phyloP scores from a whole-genome alignment of 2,888 invertebrate species.

The Dryocosmus kuriphilus region DNA sequence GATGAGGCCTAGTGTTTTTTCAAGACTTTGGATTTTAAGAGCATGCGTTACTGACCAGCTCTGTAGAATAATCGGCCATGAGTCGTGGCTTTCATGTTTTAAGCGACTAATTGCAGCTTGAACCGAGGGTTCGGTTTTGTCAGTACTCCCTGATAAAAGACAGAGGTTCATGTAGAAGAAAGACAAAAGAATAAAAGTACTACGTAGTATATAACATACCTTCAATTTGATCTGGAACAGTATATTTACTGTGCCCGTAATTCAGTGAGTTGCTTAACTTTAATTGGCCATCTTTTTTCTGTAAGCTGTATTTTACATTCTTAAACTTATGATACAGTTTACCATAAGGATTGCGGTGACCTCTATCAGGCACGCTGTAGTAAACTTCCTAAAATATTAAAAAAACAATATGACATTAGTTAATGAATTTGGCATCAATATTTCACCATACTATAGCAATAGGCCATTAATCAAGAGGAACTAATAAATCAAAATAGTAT shows the following conservation, averaged over 20 bases:
- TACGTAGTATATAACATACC: background rate
- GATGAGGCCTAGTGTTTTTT: background rate
- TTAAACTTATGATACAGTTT: constrained; percentile 28
- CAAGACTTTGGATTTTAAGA: background rate
- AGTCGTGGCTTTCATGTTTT: constrained; percentile 19
- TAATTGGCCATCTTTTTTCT: background rate
- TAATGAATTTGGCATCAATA: background rate
- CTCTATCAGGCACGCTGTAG: constrained; percentile 4
- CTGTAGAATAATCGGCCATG: constrained; percentile 6
- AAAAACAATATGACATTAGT: background rate
- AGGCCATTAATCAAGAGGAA: too few species aligned
- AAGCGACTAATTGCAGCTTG: constrained; percentile 1
- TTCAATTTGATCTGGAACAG: constrained; percentile 1
- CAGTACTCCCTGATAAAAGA: background rate
- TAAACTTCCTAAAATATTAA: constrained; percentile 33
- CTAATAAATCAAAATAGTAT: too few species aligned
- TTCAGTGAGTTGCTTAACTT: background rate
- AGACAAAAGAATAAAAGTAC: background rate
- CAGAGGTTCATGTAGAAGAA: background rate
- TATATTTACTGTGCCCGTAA: background rate
- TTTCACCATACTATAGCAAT: background rate
- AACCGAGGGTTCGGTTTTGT: constrained; percentile 2
- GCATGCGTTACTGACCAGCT: constrained; percentile 15
- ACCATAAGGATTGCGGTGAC: background rate
- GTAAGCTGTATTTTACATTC: constrained; percentile 15